These are phyloP conservation scores for Neodiprion virginianus DNA, from an alignment of 1,140 invertebrate species.

Conservation along the genomic window DNA sequence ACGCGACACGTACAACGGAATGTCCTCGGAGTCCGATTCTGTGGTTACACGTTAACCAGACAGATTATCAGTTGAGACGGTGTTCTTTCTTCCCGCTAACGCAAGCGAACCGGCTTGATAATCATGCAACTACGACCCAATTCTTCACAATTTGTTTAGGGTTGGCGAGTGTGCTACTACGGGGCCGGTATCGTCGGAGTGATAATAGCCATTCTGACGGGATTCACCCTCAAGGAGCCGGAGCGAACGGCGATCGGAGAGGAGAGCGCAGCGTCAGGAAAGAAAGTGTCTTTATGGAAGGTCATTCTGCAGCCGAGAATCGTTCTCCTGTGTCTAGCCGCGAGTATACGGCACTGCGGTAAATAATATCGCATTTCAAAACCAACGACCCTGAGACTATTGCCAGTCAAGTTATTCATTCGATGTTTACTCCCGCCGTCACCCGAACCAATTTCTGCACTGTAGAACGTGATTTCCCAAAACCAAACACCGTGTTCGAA, in stretches of 20 bases:
- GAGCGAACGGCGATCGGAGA: constrained; percentile 75
- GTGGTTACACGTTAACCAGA: no score
- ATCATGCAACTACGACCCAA: no score
- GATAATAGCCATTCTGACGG: constrained; percentile 75
- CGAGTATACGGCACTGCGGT: constrained; percentile 91
- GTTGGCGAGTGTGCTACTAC: constrained; percentile 89
- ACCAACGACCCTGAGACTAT: no score
- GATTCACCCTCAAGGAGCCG: constrained; percentile 81
- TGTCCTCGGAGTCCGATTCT: no score
- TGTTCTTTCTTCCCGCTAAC: no score
- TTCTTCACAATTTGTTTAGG: constrained; percentile 60
- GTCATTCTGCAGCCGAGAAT: constrained; percentile 80
- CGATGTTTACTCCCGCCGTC: no score
- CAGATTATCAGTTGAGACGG: no score
- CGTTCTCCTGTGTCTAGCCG: constrained; percentile 82
- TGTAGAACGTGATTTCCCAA: not conserved
- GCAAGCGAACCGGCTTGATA: no score
- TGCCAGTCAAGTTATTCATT: no score
- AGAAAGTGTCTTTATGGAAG: constrained; percentile 72
- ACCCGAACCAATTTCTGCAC: no score
- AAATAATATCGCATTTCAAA: constrained; percentile 38
- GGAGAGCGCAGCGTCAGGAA: constrained; percentile 48
- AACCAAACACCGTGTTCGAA: not conserved
- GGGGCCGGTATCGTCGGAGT: constrained; percentile 83
- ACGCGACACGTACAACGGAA: no score